These are phyloP conservation scores for Brassicogethes aeneus DNA, from an alignment of 2,888 invertebrate species.

Conservation along the genomic window DNA sequence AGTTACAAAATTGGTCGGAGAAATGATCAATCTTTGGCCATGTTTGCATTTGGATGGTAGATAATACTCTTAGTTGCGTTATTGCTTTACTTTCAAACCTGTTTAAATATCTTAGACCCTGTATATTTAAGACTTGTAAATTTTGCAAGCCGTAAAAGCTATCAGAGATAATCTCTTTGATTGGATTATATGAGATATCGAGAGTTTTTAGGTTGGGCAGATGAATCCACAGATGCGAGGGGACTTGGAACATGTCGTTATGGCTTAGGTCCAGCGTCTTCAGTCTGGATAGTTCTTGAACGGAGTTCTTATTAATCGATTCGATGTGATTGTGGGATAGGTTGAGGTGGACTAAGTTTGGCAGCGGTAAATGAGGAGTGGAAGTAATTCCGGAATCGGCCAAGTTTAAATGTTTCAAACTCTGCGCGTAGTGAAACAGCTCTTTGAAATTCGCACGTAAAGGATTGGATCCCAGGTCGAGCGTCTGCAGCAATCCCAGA, in stretches of 20 bases:
- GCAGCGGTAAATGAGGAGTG: conserved; percentile 68
- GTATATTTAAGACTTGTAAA: conserved; percentile 65
- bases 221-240: conserved; percentile 64
- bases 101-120: conserved; percentile 63
- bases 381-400: conserved; percentile 68
- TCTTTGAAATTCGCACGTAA: conserved; percentile 81
- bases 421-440: conserved; percentile 77
- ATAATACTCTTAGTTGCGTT: conserved; percentile 60
- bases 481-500: conserved; percentile 64
- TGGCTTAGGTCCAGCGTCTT: conserved; percentile 67
- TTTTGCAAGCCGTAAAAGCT: conserved; percentile 62
- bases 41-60: conserved; percentile 61
- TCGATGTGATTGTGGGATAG: conserved; percentile 69
- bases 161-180: conserved; percentile 61
- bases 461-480: conserved; percentile 74
- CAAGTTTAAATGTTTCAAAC: conserved; percentile 67
- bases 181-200: conserved; percentile 75
- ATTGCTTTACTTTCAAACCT: conserved; percentile 68
- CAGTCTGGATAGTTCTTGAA: conserved; percentile 60
- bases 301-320: conserved; percentile 59
- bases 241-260: conserved; percentile 67
- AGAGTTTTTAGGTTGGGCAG: conserved; percentile 64
- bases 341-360: conserved; percentile 70
- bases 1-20: conserved; percentile 52
- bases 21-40: conserved; percentile 64